Evolutionary conservation across 2,113 vertebrate species (phyloP).

Genomic region (Sceloporus tristichus): DNA sequence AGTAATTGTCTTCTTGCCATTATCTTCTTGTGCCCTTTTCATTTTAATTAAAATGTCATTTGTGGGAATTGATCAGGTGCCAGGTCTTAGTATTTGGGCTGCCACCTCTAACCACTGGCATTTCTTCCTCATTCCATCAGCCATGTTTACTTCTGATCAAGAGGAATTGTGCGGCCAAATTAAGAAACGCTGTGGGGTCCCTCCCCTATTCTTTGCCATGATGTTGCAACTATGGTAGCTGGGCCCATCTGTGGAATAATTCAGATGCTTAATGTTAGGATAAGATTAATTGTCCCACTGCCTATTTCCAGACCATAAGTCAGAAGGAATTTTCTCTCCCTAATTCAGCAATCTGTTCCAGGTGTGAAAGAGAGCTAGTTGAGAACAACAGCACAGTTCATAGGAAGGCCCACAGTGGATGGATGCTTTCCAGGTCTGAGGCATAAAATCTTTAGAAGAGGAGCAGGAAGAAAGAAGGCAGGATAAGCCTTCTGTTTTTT

Average conservation of each 20-base stretch:
- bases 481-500: neutral
- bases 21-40: neutral
- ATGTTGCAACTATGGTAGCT: neutral
- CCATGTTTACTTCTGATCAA: neutral
- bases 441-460: neutral
- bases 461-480: neutral
- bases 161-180: neutral
- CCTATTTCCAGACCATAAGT: slow-evolving; percentile 7
- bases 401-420: neutral
- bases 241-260: slow-evolving; percentile 12
- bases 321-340: slow-evolving; percentile 7
- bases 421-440: neutral
- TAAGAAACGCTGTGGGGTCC: neutral
- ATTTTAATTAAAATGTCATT: slow-evolving; percentile 33
- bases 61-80: slow-evolving; percentile 1
- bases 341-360: slow-evolving; percentile 15
- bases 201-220: neutral
- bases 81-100: neutral
- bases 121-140: slow-evolving; percentile 14
- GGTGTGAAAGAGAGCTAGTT: neutral
- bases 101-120: neutral
- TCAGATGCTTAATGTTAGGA: neutral
- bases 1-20: neutral
- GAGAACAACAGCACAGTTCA: slow-evolving; percentile 19
- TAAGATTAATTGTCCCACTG: slow-evolving; percentile 5